A percentile compares a stretch with the other conserved stretches of the same genome.
Evolutionary conservation across 2,113 vertebrate species (phyloP).

Genomic region (Nothobranchius furzeri): DNA sequence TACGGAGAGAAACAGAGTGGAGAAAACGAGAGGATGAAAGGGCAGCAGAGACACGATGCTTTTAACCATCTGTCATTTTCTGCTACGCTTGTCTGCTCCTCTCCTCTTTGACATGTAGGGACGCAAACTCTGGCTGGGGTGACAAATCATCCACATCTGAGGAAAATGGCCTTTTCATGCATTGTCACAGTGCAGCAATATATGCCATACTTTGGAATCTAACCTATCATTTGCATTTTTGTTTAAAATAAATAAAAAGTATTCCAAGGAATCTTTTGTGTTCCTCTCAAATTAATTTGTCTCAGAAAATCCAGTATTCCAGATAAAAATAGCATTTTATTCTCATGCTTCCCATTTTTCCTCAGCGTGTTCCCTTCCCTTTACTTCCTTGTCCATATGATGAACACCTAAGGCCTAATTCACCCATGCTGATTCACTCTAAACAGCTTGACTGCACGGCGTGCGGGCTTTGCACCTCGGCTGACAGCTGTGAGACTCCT

Average conservation of each 20-base stretch:
- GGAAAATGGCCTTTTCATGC: conserved; percentile 68
- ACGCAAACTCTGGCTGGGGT: conserved; percentile 46
- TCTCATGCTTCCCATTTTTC: too few relatives aligned
- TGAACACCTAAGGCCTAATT: conserved; percentile 40
- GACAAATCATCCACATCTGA: conserved; percentile 62
- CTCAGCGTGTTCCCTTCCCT: conserved; percentile 23
- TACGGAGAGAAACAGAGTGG: conserved; percentile 42
- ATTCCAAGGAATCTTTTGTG: not conserved
- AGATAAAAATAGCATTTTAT: too few relatives aligned
- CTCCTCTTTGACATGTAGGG: conserved; percentile 53
- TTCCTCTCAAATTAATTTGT: conserved; percentile 1
- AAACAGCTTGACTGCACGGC: conserved; percentile 54
- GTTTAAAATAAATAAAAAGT: not conserved
- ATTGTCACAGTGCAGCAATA: conserved; percentile 48
- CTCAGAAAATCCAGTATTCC: not conserved
- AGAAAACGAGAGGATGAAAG: conserved; percentile 62
- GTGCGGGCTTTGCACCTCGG: conserved; percentile 49
- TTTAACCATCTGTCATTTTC: conserved; percentile 75
- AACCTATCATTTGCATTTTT: conserved; percentile 23
- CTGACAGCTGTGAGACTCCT: conserved; percentile 61
- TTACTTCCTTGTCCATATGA: conserved; percentile 28
- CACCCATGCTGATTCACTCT: conserved; percentile 50
- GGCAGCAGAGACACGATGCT: conserved; percentile 58
- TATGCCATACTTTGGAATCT: conserved; percentile 44
- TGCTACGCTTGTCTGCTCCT: conserved; percentile 63